These are phyloP conservation scores for Archaeoteleia sp. DNA, from an alignment of 2,888 invertebrate species.

Conservation along the genomic window DNA sequence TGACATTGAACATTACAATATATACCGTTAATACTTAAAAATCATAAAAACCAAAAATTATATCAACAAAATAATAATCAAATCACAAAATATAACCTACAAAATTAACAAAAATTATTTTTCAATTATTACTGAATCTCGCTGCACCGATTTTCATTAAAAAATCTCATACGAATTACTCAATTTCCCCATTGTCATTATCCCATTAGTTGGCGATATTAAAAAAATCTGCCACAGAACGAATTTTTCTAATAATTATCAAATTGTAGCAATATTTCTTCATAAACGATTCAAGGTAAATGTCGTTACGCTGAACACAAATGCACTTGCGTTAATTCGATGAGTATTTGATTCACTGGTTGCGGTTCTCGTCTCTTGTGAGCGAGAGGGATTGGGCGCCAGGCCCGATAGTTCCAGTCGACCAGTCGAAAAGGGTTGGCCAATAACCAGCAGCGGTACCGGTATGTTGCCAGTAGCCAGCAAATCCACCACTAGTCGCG, in stretches of 20 bases:
- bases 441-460: slow-evolving; percentile 69
- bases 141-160: no score
- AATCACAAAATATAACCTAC: no score
- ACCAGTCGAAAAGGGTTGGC: slow-evolving; percentile 73
- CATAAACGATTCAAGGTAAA: slow-evolving; percentile 6
- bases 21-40: no score
- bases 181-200: no score
- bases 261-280: slow-evolving; percentile 11
- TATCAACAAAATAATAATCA: no score
- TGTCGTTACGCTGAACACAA: slow-evolving; percentile 36
- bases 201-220: no score
- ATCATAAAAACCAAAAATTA: no score
- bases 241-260: neutral
- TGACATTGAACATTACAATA: no score
- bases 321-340: slow-evolving; percentile 43
- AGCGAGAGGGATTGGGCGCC: slow-evolving; percentile 66
- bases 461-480: slow-evolving; percentile 72
- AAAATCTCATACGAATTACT: no score
- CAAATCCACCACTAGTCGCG: slow-evolving; percentile 62
- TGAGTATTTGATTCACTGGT: slow-evolving; percentile 55
- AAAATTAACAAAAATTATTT: no score
- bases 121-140: no score
- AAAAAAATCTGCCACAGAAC: slow-evolving; percentile 4
- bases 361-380: slow-evolving; percentile 66
- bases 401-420: slow-evolving; percentile 66